A percentile compares a stretch with the other conserved stretches of the same genome.
Evolutionary conservation across 2,113 vertebrate species (phyloP).

Genomic region (Lepus europaeus): DNA sequence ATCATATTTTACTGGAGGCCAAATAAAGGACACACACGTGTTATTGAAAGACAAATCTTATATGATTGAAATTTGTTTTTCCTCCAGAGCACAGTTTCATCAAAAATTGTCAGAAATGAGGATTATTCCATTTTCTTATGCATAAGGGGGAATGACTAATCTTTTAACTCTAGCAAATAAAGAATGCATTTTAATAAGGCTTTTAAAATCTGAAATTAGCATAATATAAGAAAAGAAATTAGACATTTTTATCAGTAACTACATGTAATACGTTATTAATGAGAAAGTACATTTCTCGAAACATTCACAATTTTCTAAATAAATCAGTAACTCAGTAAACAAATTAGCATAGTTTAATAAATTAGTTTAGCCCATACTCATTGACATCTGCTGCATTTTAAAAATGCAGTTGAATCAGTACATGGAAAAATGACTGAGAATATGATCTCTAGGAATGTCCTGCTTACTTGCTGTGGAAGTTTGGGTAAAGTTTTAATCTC

Average conservation of each 20-base stretch:
- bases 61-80: constrained; percentile 81
- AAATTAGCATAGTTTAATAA: constrained; percentile 61
- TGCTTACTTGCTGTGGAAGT: not conserved
- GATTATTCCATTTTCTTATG: constrained; percentile 66
- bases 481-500: not conserved
- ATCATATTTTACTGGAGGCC: constrained; percentile 81
- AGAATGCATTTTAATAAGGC: constrained; percentile 75
- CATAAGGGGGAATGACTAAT: constrained; percentile 48
- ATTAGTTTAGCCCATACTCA: constrained; percentile 51
- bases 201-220: constrained; percentile 72
- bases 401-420: not conserved
- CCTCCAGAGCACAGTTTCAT: constrained; percentile 62
- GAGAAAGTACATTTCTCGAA: constrained; percentile 64
- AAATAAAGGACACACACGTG: constrained; percentile 79
- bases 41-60: constrained; percentile 80
- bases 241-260: constrained; percentile 66
- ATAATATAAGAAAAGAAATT: constrained; percentile 70
- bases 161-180: constrained; percentile 78
- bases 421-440: not conserved
- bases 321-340: constrained; percentile 66
- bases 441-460: not conserved
- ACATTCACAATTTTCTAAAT: constrained; percentile 67
- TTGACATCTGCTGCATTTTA: constrained; percentile 28
- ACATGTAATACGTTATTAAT: constrained; percentile 69
- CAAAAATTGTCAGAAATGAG: constrained; percentile 62